Evolutionary conservation across 2,113 vertebrate genomes (phyloP), one percentile per base, ranked within the genome.

Genomic region (Ochotona curzoniae): DNA sequence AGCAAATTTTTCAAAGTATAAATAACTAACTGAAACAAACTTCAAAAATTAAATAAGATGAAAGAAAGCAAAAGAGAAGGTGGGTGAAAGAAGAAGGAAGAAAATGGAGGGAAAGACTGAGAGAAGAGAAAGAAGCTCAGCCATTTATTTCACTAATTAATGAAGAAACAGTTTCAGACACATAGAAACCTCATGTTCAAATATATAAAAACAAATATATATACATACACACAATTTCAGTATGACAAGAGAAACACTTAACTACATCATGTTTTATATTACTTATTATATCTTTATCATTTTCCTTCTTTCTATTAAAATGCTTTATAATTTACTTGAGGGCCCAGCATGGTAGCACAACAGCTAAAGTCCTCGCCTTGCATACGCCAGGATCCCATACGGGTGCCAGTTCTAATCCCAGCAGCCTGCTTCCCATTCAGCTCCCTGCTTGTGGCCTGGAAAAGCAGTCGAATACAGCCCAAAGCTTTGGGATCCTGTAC

Each of bases 21-120:
- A 78, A 63, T 89, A 96, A 85, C n/a, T 73, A 94, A 82, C 44
- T 32, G 13, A 90, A 92, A 83, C 71, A 71, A 96, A 54, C 26
- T 81, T 90, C 71, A 20, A 81, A 91, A 93, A 87, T 67, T 51
- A 89, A 86, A 80, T 9, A 35, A 86, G 81, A 73, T 15, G 61
- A 87, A 74, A 14, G 1, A 51, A 49, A 38, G 3, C 5, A 30
- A 64, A 26, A 32, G 28, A 26, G 63, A 70, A 6, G 67, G n/a
- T 23, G 20, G 60, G 14, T 30, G 47, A 67, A 12, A 30, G 64
- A 71, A 49, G 8, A 73, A 82, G 44, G 2, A 17, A 44, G 3
- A 8, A 21, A 7, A 13, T 20, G 13, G 54, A 57, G 17, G 54
- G 54, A 18, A 57, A 18, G 54, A 17, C 18, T 57, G 54, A 57